Evolutionary conservation across 2,113 vertebrate species (phyloP).

Genomic region (Microcebus tavaratra): DNA sequence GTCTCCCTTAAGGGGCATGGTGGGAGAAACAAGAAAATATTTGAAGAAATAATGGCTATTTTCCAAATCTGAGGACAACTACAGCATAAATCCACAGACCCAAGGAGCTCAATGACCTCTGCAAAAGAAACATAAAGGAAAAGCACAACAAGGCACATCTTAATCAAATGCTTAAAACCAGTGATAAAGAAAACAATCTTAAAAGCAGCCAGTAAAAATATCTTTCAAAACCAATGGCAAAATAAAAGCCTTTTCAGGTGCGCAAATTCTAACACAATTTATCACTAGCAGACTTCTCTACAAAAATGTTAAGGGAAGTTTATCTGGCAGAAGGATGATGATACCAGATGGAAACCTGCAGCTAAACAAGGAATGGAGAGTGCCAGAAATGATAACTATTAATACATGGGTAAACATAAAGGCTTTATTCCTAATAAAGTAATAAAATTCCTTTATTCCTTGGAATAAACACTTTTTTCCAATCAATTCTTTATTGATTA

Average conservation of each 20-base stretch:
- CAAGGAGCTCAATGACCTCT: background rate
- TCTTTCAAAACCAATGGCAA: too few species aligned
- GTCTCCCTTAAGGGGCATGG: background rate
- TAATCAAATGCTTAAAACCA: background rate
- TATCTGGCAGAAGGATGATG: background rate
- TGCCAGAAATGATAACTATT: background rate
- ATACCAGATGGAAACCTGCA: background rate
- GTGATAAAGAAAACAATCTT: background rate
- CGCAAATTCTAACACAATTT: background rate
- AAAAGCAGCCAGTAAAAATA: background rate
- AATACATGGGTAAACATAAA: background rate
- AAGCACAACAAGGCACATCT: background rate
- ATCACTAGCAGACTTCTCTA: background rate
- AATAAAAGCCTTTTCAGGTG: background rate
- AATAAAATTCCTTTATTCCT: too few species aligned
- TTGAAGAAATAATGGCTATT: slow-evolving; percentile 8
- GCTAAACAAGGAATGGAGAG: background rate
- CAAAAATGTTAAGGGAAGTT: background rate
- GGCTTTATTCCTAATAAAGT: too few species aligned
- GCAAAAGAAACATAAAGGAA: background rate
- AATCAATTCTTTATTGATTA: background rate
- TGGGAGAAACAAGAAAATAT: background rate
- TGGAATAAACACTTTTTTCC: too few species aligned
- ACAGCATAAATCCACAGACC: background rate
- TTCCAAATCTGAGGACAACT: slow-evolving; percentile 2